These are phyloP conservation scores for Pegoplata infirma DNA, from an alignment of 2,888 invertebrate species.

Conservation along the genomic window DNA sequence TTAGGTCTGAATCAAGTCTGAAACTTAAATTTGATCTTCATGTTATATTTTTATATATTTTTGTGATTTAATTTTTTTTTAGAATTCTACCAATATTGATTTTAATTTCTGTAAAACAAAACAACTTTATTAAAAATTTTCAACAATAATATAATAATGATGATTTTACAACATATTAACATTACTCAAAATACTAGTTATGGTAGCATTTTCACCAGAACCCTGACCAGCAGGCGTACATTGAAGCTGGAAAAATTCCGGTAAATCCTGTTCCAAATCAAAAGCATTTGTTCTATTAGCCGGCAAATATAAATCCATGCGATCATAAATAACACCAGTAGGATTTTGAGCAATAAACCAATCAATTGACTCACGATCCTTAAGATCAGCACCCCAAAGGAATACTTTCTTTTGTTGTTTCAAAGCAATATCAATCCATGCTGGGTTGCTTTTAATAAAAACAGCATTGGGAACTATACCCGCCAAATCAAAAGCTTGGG, in stretches of 20 bases:
- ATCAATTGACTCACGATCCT: conserved; percentile 89
- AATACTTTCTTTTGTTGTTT: conserved; percentile 91
- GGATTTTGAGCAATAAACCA: conserved; percentile 91
- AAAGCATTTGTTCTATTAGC: conserved; percentile 68
- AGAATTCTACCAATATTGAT: too few species aligned
- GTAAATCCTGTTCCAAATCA: conserved; percentile 69
- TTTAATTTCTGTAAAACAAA: too few species aligned
- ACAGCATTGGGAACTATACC: conserved; percentile 95
- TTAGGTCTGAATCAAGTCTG: too few species aligned
- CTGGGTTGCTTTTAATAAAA: conserved; percentile 89
- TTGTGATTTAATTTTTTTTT: too few species aligned
- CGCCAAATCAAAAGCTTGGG: conserved; percentile 88
- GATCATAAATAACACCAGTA: conserved; percentile 97
- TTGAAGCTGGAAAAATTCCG: conserved; percentile 72
- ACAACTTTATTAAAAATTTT: too few species aligned
- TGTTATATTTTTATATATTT: too few species aligned
- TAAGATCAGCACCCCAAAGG: conserved; percentile 97
- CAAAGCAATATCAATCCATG: conserved; percentile 84
- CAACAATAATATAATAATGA: too few species aligned
- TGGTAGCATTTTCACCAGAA: conserved; percentile 65
- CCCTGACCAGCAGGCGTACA: conserved; percentile 63
- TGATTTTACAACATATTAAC: conserved; percentile 64
- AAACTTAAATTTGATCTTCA: too few species aligned
- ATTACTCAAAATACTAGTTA: conserved; percentile 71
- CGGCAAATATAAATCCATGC: conserved; percentile 81